Evolutionary conservation across 2,113 vertebrate species (phyloP).

Genomic region (Geococcyx californianus): DNA sequence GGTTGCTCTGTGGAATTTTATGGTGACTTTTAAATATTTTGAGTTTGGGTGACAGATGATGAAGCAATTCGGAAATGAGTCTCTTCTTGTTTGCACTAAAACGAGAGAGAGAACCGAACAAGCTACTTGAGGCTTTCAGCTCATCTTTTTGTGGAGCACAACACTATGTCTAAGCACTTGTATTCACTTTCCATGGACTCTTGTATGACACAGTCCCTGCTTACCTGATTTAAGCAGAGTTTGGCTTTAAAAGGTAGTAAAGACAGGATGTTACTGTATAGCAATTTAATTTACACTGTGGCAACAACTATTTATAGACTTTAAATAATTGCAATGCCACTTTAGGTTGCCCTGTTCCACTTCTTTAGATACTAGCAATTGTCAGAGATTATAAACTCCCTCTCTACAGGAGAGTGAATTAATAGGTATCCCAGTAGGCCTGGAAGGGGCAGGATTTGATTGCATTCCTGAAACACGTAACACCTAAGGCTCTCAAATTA

Average conservation of each 20-base stretch:
- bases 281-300: slow-evolving; percentile 24
- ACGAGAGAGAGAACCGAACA: neutral
- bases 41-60: neutral
- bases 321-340: slow-evolving; percentile 44
- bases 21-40: neutral
- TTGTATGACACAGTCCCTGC: neutral
- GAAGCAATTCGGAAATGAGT: neutral
- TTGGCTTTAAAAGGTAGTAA: neutral
- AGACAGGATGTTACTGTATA: neutral
- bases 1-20: neutral
- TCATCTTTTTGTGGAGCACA: neutral
- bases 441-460: slow-evolving; percentile 41
- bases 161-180: neutral
- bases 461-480: neutral
- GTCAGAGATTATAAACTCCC: slow-evolving; percentile 26
- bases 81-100: neutral
- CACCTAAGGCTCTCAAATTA: neutral
- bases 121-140: neutral
- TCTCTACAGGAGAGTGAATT: slow-evolving; percentile 40
- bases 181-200: neutral
- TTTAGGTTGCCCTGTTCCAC: slow-evolving; percentile 37
- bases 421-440: slow-evolving; percentile 33
- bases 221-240: neutral
- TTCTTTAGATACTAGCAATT: slow-evolving; percentile 10
- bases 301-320: slow-evolving; percentile 52